A percentile compares a stretch with the other conserved stretches of the same genome.
Conservation (phyloP, 2,113 vertebrate genomes). For the Sphaerodactylus townsendi region DNA sequence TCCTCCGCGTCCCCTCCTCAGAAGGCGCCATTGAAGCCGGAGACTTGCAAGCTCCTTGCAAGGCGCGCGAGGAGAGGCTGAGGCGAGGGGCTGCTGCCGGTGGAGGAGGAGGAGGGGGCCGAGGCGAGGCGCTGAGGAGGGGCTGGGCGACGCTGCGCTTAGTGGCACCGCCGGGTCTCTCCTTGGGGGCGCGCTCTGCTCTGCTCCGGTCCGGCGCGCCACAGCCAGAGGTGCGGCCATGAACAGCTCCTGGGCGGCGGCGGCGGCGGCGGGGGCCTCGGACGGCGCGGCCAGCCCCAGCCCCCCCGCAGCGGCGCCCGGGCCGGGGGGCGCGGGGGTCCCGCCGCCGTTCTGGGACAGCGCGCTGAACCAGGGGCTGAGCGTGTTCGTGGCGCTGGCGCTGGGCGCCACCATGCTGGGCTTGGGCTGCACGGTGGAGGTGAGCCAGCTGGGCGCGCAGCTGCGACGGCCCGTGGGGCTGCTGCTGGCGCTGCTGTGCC, state of each 20-base stretch:
- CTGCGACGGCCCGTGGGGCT: slow-evolving; percentile 83
- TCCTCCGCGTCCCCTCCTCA: too few relatives aligned
- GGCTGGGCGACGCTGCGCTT: not conserved
- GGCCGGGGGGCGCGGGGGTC: slow-evolving; percentile 9
- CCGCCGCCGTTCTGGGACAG: slow-evolving; percentile 72
- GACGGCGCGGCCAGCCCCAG: not conserved
- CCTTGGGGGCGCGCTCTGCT: too few relatives aligned
- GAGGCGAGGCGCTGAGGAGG: not conserved
- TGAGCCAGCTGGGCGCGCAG: slow-evolving; percentile 85
- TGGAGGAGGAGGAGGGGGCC: not conserved
- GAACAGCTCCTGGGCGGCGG: not conserved
- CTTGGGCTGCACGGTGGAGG: slow-evolving; percentile 93
- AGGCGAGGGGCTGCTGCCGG: not conserved
- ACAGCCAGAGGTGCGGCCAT: not conserved
- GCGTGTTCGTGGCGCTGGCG: slow-evolving; percentile 88
- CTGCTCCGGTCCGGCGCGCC: not conserved
- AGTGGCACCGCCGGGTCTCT: too few relatives aligned
- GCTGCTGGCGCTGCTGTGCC: slow-evolving; percentile 89
- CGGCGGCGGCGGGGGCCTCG: too few relatives aligned
- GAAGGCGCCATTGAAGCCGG: not conserved
- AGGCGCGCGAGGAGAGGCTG: too few relatives aligned
- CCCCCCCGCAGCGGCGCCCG: not conserved
- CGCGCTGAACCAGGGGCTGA: slow-evolving; percentile 87
- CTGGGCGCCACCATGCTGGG: slow-evolving; percentile 95
- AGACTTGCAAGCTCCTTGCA: too few relatives aligned